Evolutionary conservation across 2,113 vertebrate species (phyloP), one percentile per base, ranked within the genome.

Genomic region (Marmota monax): DNA sequence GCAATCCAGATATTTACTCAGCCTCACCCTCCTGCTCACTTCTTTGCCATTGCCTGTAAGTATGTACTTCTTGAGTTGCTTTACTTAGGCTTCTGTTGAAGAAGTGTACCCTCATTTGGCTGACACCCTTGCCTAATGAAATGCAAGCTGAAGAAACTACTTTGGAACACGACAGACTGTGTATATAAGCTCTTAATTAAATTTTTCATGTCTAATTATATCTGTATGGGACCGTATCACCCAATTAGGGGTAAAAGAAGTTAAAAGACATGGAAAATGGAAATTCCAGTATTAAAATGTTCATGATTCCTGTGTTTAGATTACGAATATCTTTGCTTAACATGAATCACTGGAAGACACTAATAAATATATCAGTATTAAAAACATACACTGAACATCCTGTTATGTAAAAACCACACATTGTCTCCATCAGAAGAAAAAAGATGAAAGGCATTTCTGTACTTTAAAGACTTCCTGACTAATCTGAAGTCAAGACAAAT

Each of bases 311-410:
- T 80, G 8, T 84, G 39, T 89, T 56, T 67, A 29, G 14, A 45
- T 85, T 63, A 76, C 27, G 65, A 88, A 73, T 5, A 56, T 74
- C 37, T 92, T 84, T 95, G 18, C 53, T 95, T 2, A 74, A 42
- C 8, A 34, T 48, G 20, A 85, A 61, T 92, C 74, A 67, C 37
- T 85, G 25, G 23, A 89, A 48, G 17, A 92, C 23, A 42, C 45
- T 51, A 80, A 69, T 72, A 92, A 90, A 89, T 74, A 84, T 22
- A 61, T 29, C 34, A 70, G 32, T 80, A 45, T 32, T 80, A 58
- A 63, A 92, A 96, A 69, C 58, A 82, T 79, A 74, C 16, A 73
- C 5, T 84, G 51, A 77, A 78, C 72, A 69, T 92, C 29, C 23
- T 96, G 67, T 48, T 53, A 61, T 56, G 8, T 96, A 34, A 67